Evolutionary conservation across 2,113 vertebrate genomes (phyloP), one percentile per base, ranked within the genome.

Genomic region (Onychorhynchus coronatus): DNA sequence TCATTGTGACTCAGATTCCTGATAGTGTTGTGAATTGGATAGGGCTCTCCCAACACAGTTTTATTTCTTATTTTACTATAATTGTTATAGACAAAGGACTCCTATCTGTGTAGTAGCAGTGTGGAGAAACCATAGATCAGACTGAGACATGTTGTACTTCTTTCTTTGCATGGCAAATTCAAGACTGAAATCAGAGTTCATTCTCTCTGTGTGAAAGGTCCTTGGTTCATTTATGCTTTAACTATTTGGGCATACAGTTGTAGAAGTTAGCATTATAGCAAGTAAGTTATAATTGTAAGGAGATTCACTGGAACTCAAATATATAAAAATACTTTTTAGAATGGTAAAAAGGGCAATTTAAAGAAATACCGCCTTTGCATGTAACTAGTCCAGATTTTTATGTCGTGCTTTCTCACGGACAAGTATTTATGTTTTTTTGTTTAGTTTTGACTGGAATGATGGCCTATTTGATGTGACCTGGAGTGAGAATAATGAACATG

Each of bases 381-480:
- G 7, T 73, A 93, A 18, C n/a, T 91, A 52, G 33, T 92, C 11
- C 21, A 25, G 27, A 44, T 20, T 47, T 74, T 2, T 31, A 14
- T 62, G 25, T n/a, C 0, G 0, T 58, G 14, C 35, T 85, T 88
- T 92, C 50, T 94, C 59, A 83, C 1, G 9, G 55, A 94, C 5
- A 8, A 85, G 37, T 88, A 20, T 76, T 56, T 93, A 89, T 3
- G 39, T 89, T 94, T 70, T 93, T 87, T 63, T 25, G 4, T 95
- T 70, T 95, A 99, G 99, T 93, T 99, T 99, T 98, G 98, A 99
- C 93, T 99, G 99, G 99, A 98, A 98, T 5, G 99, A 99, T 76
- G 98, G 99, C 7, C 97, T 99, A 15, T 99, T 99, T 71, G 99
- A 99, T 31, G 99, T 99, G 66, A 97, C 99, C 1, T 99, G 99